Base-by-base conservation (phyloP, 2,888 invertebrate species). In the Polylopha cassiicola region DNA sequence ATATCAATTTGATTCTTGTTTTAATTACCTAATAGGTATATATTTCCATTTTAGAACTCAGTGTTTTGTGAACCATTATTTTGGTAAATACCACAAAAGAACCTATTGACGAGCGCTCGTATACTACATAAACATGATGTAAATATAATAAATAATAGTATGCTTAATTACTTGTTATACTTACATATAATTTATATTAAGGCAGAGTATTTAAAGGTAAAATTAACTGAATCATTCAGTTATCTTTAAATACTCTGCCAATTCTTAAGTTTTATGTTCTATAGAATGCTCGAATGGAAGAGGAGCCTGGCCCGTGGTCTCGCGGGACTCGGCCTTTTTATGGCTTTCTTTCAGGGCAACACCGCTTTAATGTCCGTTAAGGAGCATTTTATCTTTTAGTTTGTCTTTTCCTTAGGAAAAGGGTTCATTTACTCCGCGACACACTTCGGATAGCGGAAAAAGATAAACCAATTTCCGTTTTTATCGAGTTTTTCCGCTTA, bases 351-450 rank as follows among this genome's bases (percentile, higher is more conserved):
- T 62, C 68, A 70, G 68, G 68, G 67, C 61, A 65, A 70, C 73
- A 65, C 58, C 67, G 64, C 79, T 78, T 76, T 82, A 82, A 82
- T 81, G 80, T 78, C 68, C 70, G 72, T 71, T 77, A 71, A 75
- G 69, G 73, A 74, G 70, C 74, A 73, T 82, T 84, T 84, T 84
- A 81, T 81, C 80, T 81, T 74, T 73, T 75, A 77, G 75, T 80
- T 77, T 77, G 73, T 76, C 72, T 68, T 71, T n/a, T 50, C 61
- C 55, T 53, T 67, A 72, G 59, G 61, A 73, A 72, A 81, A 77
- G 84, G 82, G 81, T 82, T 79, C 71, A 73, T 77, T 72, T 70
- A 70, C 61, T 65, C 61, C 52, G 76, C 73, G 73, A 77, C 79
- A 78, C 72, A 73, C 65, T 73, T 68, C 67, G 67, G 79, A 77